A percentile compares a stretch with the other conserved stretches of the same genome.
Evolutionary conservation across 30 jellyfish, hydroid and myxozoan species (phyloP).

Genomic region (Morbakka virulenta): DNA sequence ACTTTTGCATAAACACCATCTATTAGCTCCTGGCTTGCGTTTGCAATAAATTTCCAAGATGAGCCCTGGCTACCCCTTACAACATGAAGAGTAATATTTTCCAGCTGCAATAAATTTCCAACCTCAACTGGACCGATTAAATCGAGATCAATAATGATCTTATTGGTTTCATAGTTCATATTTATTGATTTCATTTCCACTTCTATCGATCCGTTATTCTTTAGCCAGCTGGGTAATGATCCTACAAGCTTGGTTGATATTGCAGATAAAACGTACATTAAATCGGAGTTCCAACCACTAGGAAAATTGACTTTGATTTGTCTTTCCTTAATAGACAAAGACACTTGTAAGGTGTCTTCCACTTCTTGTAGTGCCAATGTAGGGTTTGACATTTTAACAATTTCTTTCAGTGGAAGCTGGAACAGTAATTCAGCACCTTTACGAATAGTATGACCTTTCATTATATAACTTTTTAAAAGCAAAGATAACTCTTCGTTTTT

Average conservation of each 20-base stretch:
- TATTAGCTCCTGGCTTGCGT: no score
- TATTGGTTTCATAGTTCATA: conserved; percentile 49
- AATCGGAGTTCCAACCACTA: conserved; percentile 50
- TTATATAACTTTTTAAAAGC: conserved; percentile 4
- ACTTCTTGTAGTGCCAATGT: conserved; percentile 22
- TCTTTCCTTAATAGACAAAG: conserved; percentile 21
- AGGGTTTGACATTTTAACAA: conserved; percentile 46
- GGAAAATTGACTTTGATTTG: conserved; percentile 57
- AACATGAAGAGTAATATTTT: conserved; percentile 45
- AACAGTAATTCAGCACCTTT: conserved; percentile 50
- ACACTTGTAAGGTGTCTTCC: conserved; percentile 43
- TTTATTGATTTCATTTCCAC: conserved; percentile 34
- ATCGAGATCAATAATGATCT: conserved; percentile 25
- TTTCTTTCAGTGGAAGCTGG: conserved; percentile 59
- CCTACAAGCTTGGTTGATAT: conserved; percentile 63
- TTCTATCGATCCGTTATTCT: conserved; percentile 46
- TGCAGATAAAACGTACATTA: conserved; percentile 57
- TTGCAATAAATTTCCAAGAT: no score
- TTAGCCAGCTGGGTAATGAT: conserved; percentile 47
- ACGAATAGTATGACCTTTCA: conserved; percentile 36
- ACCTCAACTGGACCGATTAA: conserved; percentile 41
- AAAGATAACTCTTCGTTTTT: conserved; percentile 40
- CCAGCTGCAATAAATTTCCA: conserved; percentile 40
- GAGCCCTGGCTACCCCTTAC: no score
- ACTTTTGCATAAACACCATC: no score